Conservation (phyloP, 1,140 invertebrate species). For the Trachymyrmex cornetzi region DNA sequence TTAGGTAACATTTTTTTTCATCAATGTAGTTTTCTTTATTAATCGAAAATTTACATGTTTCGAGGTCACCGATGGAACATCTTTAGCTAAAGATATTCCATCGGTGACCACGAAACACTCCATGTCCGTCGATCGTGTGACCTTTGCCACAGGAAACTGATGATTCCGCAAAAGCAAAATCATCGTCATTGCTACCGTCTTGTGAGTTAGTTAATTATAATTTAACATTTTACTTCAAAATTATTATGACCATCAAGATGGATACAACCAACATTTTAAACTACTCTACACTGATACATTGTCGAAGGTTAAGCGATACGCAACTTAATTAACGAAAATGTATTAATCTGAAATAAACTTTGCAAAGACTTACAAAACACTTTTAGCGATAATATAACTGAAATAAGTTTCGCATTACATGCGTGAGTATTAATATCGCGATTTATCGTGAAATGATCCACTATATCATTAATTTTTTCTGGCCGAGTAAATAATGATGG, state of each 20-base stretch:
- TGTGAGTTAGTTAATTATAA: neutral
- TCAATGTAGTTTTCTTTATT: too few species aligned
- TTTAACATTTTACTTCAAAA: slow-evolving; percentile 2
- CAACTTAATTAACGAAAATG: slow-evolving; percentile 16
- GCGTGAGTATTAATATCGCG: slow-evolving; percentile 25
- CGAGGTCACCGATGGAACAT: slow-evolving; percentile 21
- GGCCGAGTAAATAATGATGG: slow-evolving; percentile 14
- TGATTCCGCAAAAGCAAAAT: slow-evolving; percentile 26
- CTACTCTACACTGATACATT: neutral
- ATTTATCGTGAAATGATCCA: slow-evolving; percentile 31
- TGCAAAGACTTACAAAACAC: slow-evolving; percentile 7
- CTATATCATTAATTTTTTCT: slow-evolving; percentile 33
- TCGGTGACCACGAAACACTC: slow-evolving; percentile 20
- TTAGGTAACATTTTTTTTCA: too few species aligned
- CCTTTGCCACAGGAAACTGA: slow-evolving; percentile 50
- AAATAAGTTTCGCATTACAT: neutral
- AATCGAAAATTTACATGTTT: too few species aligned
- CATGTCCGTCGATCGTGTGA: slow-evolving; percentile 58
- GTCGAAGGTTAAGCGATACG: neutral
- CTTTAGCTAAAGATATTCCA: slow-evolving; percentile 26
- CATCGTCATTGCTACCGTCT: neutral
- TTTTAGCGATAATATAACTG: slow-evolving; percentile 19
- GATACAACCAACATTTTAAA: neutral
- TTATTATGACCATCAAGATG: neutral
- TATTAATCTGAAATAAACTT: slow-evolving; percentile 28